Evolutionary conservation across 1,140 invertebrate genomes (phyloP).

Genomic region (Oncopeltus fasciatus): DNA sequence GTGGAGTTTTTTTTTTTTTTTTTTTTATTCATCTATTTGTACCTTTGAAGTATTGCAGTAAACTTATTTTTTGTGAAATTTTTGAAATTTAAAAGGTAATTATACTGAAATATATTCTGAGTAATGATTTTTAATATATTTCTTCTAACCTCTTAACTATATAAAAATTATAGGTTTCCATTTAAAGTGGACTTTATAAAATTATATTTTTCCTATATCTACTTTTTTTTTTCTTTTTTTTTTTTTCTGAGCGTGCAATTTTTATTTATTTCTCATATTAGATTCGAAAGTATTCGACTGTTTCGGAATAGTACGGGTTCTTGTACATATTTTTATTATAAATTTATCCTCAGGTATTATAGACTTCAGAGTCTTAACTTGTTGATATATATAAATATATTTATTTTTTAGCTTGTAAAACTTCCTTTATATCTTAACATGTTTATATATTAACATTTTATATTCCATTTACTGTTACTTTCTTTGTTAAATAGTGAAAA

Average conservation of each 20-base stretch:
- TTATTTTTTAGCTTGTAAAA: background rate
- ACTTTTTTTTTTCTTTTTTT: background rate
- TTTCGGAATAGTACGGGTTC: constrained; percentile 1
- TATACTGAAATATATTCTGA: too few relatives aligned
- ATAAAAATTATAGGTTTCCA: too few relatives aligned
- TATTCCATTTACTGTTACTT: background rate
- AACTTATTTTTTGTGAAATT: too few relatives aligned
- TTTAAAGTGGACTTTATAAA: too few relatives aligned
- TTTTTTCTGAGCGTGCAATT: background rate
- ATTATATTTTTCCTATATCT: background rate
- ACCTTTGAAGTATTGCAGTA: too few relatives aligned
- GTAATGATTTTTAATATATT: too few relatives aligned
- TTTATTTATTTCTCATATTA: background rate
- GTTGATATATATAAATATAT: background rate
- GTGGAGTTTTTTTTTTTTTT: background rate
- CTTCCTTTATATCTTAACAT: background rate
- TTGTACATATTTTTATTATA: background rate
- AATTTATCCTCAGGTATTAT: background rate
- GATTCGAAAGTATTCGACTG: background rate
- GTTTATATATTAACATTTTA: background rate
- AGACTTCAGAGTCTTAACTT: background rate
- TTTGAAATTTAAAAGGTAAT: too few relatives aligned
- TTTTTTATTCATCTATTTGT: too few relatives aligned
- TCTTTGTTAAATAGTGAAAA: background rate
- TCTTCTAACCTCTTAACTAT: too few relatives aligned